These are phyloP conservation scores for Poeciliopsis presidionis DNA, from an alignment of 2,797 vertebrate genomes.

Conservation along the genomic window DNA sequence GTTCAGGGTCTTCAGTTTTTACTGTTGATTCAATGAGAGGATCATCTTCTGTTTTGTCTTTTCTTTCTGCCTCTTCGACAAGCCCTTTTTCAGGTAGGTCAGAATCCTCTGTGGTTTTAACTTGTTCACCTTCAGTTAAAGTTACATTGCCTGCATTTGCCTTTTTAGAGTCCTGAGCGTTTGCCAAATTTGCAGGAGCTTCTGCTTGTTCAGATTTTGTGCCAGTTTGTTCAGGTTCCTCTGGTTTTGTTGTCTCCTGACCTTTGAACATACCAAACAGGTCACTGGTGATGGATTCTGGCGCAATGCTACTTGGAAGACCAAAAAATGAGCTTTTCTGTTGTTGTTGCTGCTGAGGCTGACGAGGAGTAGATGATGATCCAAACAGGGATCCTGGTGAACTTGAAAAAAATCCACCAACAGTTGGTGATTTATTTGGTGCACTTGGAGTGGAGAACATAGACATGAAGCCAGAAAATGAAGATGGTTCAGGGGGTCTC, in stretches of 20 bases:
- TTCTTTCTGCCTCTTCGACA: slow-evolving; percentile 56
- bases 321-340: slow-evolving; percentile 90
- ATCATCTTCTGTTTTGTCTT: slow-evolving; percentile 56
- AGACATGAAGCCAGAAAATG: slow-evolving; percentile 93
- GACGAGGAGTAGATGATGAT: slow-evolving; percentile 67
- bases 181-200: slow-evolving; percentile 12
- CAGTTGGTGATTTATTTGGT: slow-evolving; percentile 82
- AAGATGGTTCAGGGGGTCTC: slow-evolving; percentile 78
- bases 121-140: slow-evolving; percentile 34
- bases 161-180: slow-evolving; percentile 37
- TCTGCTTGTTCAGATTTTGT: slow-evolving; percentile 29
- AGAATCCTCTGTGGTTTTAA: slow-evolving; percentile 29
- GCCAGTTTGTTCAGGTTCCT: slow-evolving; percentile 52
- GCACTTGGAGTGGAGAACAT: slow-evolving; percentile 86
- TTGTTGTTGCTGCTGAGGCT: slow-evolving; percentile 69
- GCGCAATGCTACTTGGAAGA: slow-evolving; percentile 81
- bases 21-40: slow-evolving; percentile 15
- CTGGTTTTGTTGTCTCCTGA: slow-evolving; percentile 70
- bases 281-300: slow-evolving; percentile 85
- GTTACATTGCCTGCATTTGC: slow-evolving; percentile 28
- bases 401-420: slow-evolving; percentile 86
- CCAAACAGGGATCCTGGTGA: slow-evolving; percentile 81
- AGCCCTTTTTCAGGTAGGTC: slow-evolving; percentile 57
- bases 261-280: slow-evolving; percentile 90
- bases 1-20: slow-evolving; percentile 18